Evolutionary conservation across 2,888 invertebrate species (phyloP).

Genomic region (Aphodius granarius): DNA sequence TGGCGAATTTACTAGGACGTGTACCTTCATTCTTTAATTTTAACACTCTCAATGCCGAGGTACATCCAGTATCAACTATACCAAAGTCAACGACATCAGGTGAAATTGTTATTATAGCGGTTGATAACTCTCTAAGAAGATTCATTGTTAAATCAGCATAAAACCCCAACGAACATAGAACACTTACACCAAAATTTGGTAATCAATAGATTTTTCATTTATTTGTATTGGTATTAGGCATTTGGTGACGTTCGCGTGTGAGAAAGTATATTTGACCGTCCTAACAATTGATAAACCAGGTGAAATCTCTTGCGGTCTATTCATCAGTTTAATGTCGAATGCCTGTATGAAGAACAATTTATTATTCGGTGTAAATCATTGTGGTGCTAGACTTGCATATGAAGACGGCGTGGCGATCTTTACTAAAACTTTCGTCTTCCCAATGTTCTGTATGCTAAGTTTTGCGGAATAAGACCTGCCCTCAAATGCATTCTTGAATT

Average conservation of each 20-base stretch:
- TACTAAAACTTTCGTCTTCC: background rate
- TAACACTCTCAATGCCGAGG: constrained; percentile 47
- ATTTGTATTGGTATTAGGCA: constrained; percentile 46
- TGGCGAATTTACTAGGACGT: constrained; percentile 49
- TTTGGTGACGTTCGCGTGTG: constrained; percentile 37
- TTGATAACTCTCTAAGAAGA: constrained; percentile 38
- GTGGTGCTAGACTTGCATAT: background rate
- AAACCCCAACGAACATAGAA: background rate
- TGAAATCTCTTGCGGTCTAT: background rate
- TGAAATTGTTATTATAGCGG: constrained; percentile 41
- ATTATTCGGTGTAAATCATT: too few species aligned
- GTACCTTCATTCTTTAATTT: constrained; percentile 49
- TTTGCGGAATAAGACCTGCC: background rate
- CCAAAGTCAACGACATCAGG: constrained; percentile 52
- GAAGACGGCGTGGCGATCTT: background rate
- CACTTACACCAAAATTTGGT: constrained; percentile 46
- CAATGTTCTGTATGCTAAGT: background rate
- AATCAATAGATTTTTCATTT: constrained; percentile 44
- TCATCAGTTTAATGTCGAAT: background rate
- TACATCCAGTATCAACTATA: constrained; percentile 50
- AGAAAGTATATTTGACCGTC: constrained; percentile 47
- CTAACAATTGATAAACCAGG: constrained; percentile 36
- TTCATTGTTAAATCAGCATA: background rate
- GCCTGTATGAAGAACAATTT: too few species aligned
- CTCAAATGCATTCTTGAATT: background rate